Evolutionary conservation across 1,140 invertebrate species (phyloP), one percentile per base, ranked within the genome.

Genomic region (Metaphire vulgaris): DNA sequence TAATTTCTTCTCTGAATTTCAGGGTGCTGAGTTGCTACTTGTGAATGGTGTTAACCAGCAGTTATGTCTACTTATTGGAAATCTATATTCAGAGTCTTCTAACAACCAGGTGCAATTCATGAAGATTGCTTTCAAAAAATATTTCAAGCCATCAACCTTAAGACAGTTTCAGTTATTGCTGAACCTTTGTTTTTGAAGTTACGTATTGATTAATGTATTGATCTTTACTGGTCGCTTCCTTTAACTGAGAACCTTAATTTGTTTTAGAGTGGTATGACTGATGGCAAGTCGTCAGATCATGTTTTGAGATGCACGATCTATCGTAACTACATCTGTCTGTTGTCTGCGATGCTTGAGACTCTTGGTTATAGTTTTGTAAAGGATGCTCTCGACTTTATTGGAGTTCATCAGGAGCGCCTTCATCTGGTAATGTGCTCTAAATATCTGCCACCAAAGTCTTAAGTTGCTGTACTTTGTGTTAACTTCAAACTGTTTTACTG

Each of bases 341-440:
- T 84, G 56, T 76, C 83, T 1, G 77, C 79, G 15, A 75, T 86
- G 77, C 80, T 87, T 65, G 69, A 77, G 1, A 81, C 81, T 1
- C 77, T 86, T 2, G 80, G 81, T 28, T 83, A 83, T 79, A 83
- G 81, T n/a, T 87, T 87, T 78, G 80, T 87, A n/a, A 82, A 86
- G 75, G 84, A 86, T 77, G 82, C 83, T 65, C 81, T 86, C 65
- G 83, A 84, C 78, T 84, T 87, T 76, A 79, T 84, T 21, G 85
- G 85, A 2, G 82, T 82, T 70, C 84, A 86, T 72, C 83, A 85
- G 74, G 85, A 86, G 33, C 78, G 83, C 33, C 76, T 86, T 73
- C 80, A 82, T 69, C 80, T 82, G 82, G 81, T 81, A 65, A 66
- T 68, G 65, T 15, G 28, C 21, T 68, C 32, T 76, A 75, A 30